Conservation (phyloP, 2,888 invertebrate species). For the Philopedon plagiatum region DNA sequence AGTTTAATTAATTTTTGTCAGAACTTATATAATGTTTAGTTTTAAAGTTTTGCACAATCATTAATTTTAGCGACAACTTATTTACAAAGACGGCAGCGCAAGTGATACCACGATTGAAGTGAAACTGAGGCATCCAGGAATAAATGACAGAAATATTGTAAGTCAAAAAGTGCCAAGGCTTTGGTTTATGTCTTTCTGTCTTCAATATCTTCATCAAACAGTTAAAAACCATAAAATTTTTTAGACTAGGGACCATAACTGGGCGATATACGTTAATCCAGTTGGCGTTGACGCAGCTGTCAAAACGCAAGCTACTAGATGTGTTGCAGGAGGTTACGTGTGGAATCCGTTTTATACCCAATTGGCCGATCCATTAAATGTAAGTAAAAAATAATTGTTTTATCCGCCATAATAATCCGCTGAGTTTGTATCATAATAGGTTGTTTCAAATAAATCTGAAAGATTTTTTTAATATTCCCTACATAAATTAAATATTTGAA, state of each 20-base stretch:
- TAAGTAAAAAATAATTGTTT: no score
- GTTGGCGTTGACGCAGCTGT: slow-evolving; percentile 93
- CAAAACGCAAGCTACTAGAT: slow-evolving; percentile 82
- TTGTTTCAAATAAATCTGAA: no score
- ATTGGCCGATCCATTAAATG: slow-evolving; percentile 90
- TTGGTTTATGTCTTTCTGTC: no score
- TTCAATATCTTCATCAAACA: no score
- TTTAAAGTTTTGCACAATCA: no score
- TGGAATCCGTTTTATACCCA: slow-evolving; percentile 95
- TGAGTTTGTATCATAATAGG: no score
- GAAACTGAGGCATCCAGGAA: slow-evolving; percentile 89
- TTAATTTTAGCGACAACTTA: slow-evolving; percentile 84
- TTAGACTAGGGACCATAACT: slow-evolving; percentile 87
- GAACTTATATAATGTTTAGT: no score
- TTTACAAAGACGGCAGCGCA: slow-evolving; percentile 87
- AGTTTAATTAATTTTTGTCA: neutral
- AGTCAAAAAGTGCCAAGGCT: slow-evolving; percentile 54
- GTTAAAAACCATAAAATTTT: slow-evolving; percentile 50
- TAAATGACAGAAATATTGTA: slow-evolving; percentile 85
- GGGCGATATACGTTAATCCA: slow-evolving; percentile 93
- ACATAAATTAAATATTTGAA: no score
- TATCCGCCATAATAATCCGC: no score
- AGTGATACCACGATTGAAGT: slow-evolving; percentile 94
- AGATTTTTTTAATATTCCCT: no score
- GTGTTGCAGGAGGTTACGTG: slow-evolving; percentile 91